Evolutionary conservation across 1,140 invertebrate species (phyloP).

Genomic region (Zaprionus africanus): DNA sequence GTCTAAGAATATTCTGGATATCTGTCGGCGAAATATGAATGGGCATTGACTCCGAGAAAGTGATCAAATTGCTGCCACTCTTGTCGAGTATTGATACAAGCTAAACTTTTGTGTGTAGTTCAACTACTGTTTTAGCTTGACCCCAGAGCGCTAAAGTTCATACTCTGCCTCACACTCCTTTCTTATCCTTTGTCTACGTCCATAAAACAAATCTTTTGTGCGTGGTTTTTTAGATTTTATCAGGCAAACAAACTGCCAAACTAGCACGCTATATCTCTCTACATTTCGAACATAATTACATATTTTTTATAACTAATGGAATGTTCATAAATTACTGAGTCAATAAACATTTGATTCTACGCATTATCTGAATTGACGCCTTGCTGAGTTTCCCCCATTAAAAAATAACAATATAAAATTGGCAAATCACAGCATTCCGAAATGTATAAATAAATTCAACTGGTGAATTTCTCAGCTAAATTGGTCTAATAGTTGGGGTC

Average conservation of each 20-base stretch:
- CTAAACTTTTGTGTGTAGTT: constrained; percentile 10
- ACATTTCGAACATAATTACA: constrained; percentile 8
- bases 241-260: background rate
- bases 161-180: constrained; percentile 9
- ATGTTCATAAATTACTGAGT: constrained; percentile 37
- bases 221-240: background rate
- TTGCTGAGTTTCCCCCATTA: constrained; percentile 22
- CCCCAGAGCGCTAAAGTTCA: constrained; percentile 15
- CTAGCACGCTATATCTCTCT: background rate
- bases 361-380: constrained; percentile 46
- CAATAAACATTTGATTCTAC: constrained; percentile 43
- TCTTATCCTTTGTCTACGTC: constrained; percentile 26
- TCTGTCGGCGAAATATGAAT: constrained; percentile 21
- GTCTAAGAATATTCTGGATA: constrained; percentile 6
- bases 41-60: constrained; percentile 3
- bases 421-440: constrained; percentile 46
- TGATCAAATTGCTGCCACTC: constrained; percentile 19
- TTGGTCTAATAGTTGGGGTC: constrained; percentile 31
- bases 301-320: constrained; percentile 19
- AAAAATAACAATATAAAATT: constrained; percentile 44
- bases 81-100: background rate
- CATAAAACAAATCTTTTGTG: background rate
- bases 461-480: constrained; percentile 22
- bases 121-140: constrained; percentile 28
- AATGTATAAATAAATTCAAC: constrained; percentile 45